These are phyloP conservation scores for Eupithecia tripunctaria DNA, from an alignment of 2,888 invertebrate species.

Conservation along the genomic window DNA sequence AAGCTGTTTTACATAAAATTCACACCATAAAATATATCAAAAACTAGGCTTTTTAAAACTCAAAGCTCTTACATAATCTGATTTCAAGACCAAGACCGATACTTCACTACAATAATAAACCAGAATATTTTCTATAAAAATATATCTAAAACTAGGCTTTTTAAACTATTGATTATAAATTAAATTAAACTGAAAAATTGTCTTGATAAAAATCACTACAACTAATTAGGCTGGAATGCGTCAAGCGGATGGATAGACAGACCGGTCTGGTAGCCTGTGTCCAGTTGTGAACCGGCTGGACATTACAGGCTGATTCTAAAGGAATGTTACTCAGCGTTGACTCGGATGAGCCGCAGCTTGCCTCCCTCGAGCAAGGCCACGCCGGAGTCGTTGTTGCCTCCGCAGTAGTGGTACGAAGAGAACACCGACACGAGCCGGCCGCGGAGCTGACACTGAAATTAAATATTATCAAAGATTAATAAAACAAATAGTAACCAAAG, in stretches of 20 bases:
- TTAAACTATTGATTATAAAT: not conserved
- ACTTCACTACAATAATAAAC: not conserved
- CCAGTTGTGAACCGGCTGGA: not conserved
- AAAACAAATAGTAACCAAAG: not conserved
- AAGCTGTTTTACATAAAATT: not conserved
- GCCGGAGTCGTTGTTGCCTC: conserved; percentile 89
- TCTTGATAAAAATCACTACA: too few relatives aligned
- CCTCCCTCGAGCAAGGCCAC: conserved; percentile 87
- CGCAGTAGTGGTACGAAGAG: conserved; percentile 90
- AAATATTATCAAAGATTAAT: not conserved
- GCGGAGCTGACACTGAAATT: conserved; percentile 86
- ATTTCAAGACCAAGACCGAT: not conserved
- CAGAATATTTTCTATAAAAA: too few relatives aligned
- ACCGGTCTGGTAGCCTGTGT: not conserved
- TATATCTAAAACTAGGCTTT: too few relatives aligned
- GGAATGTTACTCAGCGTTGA: conserved; percentile 68
- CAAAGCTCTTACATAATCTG: not conserved
- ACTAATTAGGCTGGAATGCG: not conserved
- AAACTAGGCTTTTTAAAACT: not conserved
- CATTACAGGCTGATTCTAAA: not conserved
- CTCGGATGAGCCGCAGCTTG: conserved; percentile 86
- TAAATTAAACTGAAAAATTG: too few relatives aligned
- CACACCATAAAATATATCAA: not conserved
- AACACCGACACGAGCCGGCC: conserved; percentile 89
- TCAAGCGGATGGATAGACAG: not conserved